A percentile compares a stretch with the other conserved stretches of the same genome.
phyloP scores from a whole-genome alignment of 2,888 invertebrate genomes.

The Crematogaster levior region DNA sequence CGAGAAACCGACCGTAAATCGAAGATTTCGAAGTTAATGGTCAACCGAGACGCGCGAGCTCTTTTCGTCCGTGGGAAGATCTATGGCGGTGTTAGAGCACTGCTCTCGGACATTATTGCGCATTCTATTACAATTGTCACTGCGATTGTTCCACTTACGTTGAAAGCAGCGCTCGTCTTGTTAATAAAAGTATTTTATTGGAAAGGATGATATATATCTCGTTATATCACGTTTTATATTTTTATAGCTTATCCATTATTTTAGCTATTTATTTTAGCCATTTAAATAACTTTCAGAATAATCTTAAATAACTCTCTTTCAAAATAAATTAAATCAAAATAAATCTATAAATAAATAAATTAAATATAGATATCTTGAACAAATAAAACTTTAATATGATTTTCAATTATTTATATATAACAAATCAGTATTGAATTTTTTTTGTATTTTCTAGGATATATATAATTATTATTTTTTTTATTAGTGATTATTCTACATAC shows the following conservation, averaged over 20 bases:
- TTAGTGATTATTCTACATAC: too few species aligned
- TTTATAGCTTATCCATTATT: background rate
- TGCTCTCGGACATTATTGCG: background rate
- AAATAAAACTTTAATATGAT: background rate
- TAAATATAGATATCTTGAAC: background rate
- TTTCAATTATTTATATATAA: background rate
- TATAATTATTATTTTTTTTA: too few species aligned
- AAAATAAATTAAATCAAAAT: too few species aligned
- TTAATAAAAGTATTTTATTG: background rate
- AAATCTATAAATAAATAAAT: too few species aligned
- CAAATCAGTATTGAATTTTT: background rate
- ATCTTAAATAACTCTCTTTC: too few species aligned
- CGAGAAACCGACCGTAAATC: slow-evolving; percentile 76
- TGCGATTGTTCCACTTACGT: background rate
- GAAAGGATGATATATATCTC: background rate
- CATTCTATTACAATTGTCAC: slow-evolving; percentile 13
- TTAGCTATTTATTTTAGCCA: too few species aligned
- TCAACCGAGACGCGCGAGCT: slow-evolving; percentile 54
- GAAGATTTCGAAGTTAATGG: slow-evolving; percentile 77
- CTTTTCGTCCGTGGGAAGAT: slow-evolving; percentile 64
- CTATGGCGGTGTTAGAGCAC: background rate
- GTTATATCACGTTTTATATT: background rate
- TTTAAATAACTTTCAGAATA: background rate
- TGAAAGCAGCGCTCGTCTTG: background rate
- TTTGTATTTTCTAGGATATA: background rate